Base-by-base conservation (phyloP, 2,797 vertebrate species). In the Propithecus deckenii region DNA sequence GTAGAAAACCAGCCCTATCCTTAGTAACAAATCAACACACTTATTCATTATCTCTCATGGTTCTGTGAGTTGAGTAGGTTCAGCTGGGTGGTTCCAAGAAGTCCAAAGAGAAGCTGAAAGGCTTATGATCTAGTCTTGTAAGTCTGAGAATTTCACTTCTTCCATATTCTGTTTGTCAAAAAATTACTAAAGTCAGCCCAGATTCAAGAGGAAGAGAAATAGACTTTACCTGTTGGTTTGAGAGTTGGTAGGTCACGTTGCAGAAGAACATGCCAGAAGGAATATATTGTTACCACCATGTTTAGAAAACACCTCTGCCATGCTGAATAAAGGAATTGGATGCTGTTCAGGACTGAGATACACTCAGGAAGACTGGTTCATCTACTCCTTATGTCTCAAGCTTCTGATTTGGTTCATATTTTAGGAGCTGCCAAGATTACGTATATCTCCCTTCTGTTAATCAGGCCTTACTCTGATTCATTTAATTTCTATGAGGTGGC, bases 391-490 rank as follows among this genome's bases (percentile, higher is more conserved):
- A 23, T 90, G 59, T 94, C 9, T 89, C 22, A n/a, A 12, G 71
- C 48, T 88, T 86, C 65, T 97, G 59, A 69, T 63, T 88, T 46
- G 59, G 69, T 91, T 89, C 11, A 11, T 92, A n/a, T 93, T 96
- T 81, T 83, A 95, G 86, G 50, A 95, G 74, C 28, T 96, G n/a
- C 35, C 55, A 92, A 89, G 55, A 83, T 85, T 75, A 84, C 32
- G 14, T 57, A 72, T 86, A 61, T 79, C 41, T 80, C 46, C 17
- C 12, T 84, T 94, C 30, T 32, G 38, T 74, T 83, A 86, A 89
- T 93, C 90, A 94, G 72, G 59, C 20, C 63, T 84, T 67, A 43
- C 22, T 80, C 13, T 69, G 75, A 91, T 79, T 90, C 35, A 65
- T 80, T 85, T 93, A 86, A 71, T 94, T 28, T 79, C 72, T 95